Evolutionary conservation across 2,888 invertebrate species (phyloP), one percentile per base, ranked within the genome.

Genomic region (Monoplex corrugatus): DNA sequence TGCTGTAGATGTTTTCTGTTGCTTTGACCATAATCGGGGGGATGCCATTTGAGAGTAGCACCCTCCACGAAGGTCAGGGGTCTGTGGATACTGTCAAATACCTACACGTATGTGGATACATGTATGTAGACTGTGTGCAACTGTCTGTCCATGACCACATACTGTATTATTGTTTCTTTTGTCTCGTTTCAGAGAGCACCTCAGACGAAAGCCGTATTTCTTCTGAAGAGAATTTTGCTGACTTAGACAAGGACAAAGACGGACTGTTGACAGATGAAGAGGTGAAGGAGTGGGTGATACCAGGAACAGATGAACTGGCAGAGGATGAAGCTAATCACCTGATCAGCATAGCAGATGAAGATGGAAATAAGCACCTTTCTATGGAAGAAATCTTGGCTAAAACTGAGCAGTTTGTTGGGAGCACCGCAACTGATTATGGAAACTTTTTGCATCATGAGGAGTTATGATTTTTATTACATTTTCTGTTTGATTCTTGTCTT

Each of bases 371-470:
- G 93, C 97, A 97, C 95, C 97, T 99, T 40, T 98, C 98, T 13
- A 98, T 98, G 95, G 97, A 97, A 0, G 99, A 99, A 96, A 97
- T 99, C 57, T 96, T 99, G 28, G 97, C 98, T 87, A 98, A 99
- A 95, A 99, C 99, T 95, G 99, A 99, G 96, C 97, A 99, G 19
- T 99, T 99, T 96, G 99, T 99, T 3, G 99, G 99, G 75, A 99
- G 99, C 0, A 99, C 99, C 96, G 99, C 98, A 0, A 99, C 99
- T 0, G 99, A 99, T 96, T 99, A 99, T 96, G 99, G 99, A 0
- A 98, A 99, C 95, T 98, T 98, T n/a, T 97, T 99, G 91, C 28
- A 57, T 23, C 99, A 99, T 95, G 92, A 93, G 80, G 91, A 90
- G 75, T 91, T 91, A 44, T 91, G 87, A 89, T 83, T 10, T 28